These are phyloP conservation scores for Limnephilus lunatus DNA, from an alignment of 2,888 invertebrate species.

Conservation along the genomic window DNA sequence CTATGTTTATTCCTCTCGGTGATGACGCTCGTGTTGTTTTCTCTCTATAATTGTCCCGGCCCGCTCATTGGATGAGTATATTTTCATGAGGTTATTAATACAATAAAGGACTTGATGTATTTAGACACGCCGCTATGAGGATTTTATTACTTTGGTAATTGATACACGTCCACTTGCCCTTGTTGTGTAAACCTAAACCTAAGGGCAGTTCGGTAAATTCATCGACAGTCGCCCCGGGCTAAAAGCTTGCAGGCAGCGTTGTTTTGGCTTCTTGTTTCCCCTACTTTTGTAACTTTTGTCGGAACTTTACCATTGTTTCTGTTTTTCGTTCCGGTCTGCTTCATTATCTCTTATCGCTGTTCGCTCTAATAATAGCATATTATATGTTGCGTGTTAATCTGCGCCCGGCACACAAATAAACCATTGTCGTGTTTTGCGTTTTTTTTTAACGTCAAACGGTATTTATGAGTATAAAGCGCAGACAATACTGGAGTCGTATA, in stretches of 20 bases:
- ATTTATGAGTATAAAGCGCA: background rate
- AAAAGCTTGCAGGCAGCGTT: background rate
- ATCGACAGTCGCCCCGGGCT: background rate
- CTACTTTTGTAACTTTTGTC: conserved; percentile 24
- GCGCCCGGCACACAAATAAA: background rate
- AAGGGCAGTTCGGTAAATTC: conserved; percentile 21
- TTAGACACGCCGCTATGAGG: background rate
- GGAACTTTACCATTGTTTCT: conserved; percentile 4
- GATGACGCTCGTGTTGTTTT: background rate
- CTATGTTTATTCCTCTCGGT: background rate
- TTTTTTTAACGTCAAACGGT: background rate
- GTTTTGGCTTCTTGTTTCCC: conserved; percentile 32
- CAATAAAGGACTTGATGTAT: conserved; percentile 16
- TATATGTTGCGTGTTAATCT: conserved; percentile 22
- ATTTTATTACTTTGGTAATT: conserved; percentile 26
- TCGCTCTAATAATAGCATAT: conserved; percentile 8
- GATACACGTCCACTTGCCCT: conserved; percentile 36
- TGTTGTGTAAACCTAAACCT: conserved; percentile 18
- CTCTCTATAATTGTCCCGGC: background rate
- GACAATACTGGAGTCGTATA: background rate
- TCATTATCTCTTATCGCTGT: conserved; percentile 21
- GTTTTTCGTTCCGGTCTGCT: conserved; percentile 25
- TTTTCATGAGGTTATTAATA: conserved; percentile 15
- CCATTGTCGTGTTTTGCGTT: background rate
- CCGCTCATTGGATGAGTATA: background rate